Evolutionary conservation across 2,888 invertebrate species (phyloP), one percentile per base, ranked within the genome.

Genomic region (Axea sp.): DNA sequence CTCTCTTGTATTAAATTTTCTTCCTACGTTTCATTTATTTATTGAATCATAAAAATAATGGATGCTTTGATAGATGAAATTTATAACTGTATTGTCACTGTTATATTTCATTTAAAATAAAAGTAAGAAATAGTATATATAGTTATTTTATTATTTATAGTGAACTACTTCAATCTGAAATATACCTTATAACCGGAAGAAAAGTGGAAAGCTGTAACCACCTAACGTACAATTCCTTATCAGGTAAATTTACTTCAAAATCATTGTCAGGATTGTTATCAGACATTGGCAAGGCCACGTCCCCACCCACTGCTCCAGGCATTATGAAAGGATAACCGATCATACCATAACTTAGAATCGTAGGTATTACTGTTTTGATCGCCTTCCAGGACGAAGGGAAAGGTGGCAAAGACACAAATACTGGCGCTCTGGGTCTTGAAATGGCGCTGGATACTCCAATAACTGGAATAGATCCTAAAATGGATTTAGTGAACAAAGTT

Each of bases 271-370:
- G 94, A 62, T 94, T 88, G 81, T 88, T 53, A 89, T 91, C 80
- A 89, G 91, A 53, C 90, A 89, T 65, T 87, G 92, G 91, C 73
- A 92, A 89, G 43, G 92, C 91, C 31, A 93, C 93, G 80, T 96
- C 96, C 0, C 97, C 98, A 0, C 98, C 98, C 0, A 98, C 95
- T 2, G 97, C 94, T 0, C 98, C 97, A 0, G 97, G 96, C 89
- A 98, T 92, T 33, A 97, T 91, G 81, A 97, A 97, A 0, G 97
- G 97, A 87, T 95, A 98, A 0, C 98, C 98, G 45, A 96, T 92
- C 12, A 97, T 91, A 0, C 97, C 97, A 77, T 97, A 94, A 0
- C 94, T 94, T 12, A 97, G 88, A 62, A 96, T 93, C 0, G 96
- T 95, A 0, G 97, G 96, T 78, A 98, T 94, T 0, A 98, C 92